Evolutionary conservation across 2,797 vertebrate species (phyloP), one percentile per base, ranked within the genome.

Genomic region (Bucorvus abyssinicus): DNA sequence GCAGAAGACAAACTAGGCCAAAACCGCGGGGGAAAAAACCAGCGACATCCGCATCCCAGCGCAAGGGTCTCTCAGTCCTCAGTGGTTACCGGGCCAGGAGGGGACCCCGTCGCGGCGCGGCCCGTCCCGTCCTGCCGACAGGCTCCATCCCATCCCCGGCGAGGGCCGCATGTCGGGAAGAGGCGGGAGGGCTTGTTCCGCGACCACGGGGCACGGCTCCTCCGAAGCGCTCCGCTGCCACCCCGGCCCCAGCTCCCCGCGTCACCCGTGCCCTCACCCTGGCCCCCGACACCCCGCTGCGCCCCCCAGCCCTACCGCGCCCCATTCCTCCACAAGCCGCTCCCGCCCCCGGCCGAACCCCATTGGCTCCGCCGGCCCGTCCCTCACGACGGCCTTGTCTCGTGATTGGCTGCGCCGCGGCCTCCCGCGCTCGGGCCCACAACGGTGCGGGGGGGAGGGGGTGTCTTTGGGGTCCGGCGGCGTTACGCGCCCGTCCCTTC

Each of bases 281-380:
- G 24, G 22, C n/a, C 15, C 18, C 26, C 8, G 12, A 5, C 29
- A 5, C 68, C 20, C 30, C 10, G 14, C 47, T 34, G 20, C 10
- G 15, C 52, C 26, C 14, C 40, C 40, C 11, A 9, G 7, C 44
- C 38, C 30, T 34, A 7, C 64, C 60, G 10, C 71, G 21, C 55
- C 38, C 60, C 19, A n/a, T 21, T 77, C 57, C 63, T 19, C 38
- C 42, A 2, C 84, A 38, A 40, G 63, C 30, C 36, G 7, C 61
- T 67, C 45, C 59, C 53, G 79, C 84, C 68, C 60, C 61, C 21
- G 13, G 32, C 49, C 55, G 29, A 3, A 30, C 5, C 7, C 61
- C 65, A 96, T 94, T 96, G 96, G 96, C 77, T 79, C 42, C 40
- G 7, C 10, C 13, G 10, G 15, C n/a, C 69, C 53, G 90, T 80